Base-by-base conservation (phyloP, 2,797 vertebrate species). In the Alcedo quadribrachys region DNA sequence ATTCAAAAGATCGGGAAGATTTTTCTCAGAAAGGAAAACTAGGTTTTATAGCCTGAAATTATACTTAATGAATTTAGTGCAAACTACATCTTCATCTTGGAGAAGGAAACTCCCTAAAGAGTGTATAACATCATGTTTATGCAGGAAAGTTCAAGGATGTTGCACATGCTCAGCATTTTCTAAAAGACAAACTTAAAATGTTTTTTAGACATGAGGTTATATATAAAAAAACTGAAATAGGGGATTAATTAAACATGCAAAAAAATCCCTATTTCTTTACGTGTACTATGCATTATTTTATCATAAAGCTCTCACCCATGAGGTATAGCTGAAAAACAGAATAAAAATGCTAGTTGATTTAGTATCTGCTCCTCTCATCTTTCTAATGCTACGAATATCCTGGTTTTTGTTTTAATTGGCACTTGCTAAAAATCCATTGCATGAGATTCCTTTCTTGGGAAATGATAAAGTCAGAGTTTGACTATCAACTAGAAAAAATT, bases 211-310 rank as follows among this genome's bases (percentile, higher is more conserved):
- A 74, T 19, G 10, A 30, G 6, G 15, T 67, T 58, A 87, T 8
- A 15, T 13, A 43, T 7, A 30, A 75, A 81, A 73, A 83, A 78
- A 43, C 35, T 6, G 0, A 11, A 33, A 5, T 27, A 54, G 25
- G 5, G 32, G 12, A 21, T 0, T 0, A 65, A 61, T 40, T 40
- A 58, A 77, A 57, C 33, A 61, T 3, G 19, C 12, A 17, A 40
- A 63, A 50, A 11, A 27, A 5, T 1, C 2, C 3, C 2, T 1
- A 1, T 68, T 89, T 85, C 68, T 30, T 71, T 37, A 71, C 3
- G 24, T 7, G 32, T 3, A 25, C 8, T 5, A 37, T 19, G 15
- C 8, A 53, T 42, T 50, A 76, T 55, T 84, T 87, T 62, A 82
- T 24, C 35, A 76, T 9, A 6, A 2, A 24, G 3, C 42, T 54